Base-by-base conservation (phyloP, 2,113 vertebrate genomes). In the Centropus bengalensis region DNA sequence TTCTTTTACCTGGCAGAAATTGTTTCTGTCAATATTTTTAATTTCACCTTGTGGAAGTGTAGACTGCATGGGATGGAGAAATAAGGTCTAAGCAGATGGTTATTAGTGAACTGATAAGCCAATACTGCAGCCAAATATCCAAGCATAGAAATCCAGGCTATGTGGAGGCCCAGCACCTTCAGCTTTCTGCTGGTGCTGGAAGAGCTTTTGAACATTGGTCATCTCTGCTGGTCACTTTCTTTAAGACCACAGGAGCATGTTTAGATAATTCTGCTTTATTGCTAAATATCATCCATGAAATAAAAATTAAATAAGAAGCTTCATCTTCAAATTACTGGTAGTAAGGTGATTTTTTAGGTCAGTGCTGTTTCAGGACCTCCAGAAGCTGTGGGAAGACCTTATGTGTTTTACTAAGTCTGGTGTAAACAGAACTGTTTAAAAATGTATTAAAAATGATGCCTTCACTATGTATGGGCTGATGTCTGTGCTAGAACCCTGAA, bases 1-100 rank as follows among this genome's bases (percentile, higher is more conserved):
- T 80, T 75, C 75, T 91, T 84, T 32, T 82, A 79, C 70, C 82
- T 87, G 90, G 89, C 88, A 95, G 92, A 95, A 94, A 89, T 93
- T 81, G 80, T 82, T 95, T 76, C 93, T 85, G 95, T 95, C 93
- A 89, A 73, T 93, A 91, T 82, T 91, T 95, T 86, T 96, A 94
- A 95, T 96, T 95, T 91, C 71, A 64, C 62, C 68, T 68, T 10
- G 70, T 89, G 95, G 70, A 86, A 86, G 78, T 38, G 73, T 40
- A 56, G 81, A 16, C 76, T 82, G 83, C 36, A 47, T 47, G 64
- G 64, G 86, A 55, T 75, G 56, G 85, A 75, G 87, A 75, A 45
- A 71, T 75, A 86, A 92, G 74, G 60, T 38, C 66, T 62, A 75
- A 93, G 83, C 82, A 87, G 86, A 47, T 93, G 86, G 88, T 82